These are phyloP conservation scores for Epizoanthus ramosus DNA, from an alignment of 92 coral and sea anemone genomes.

Conservation along the genomic window DNA sequence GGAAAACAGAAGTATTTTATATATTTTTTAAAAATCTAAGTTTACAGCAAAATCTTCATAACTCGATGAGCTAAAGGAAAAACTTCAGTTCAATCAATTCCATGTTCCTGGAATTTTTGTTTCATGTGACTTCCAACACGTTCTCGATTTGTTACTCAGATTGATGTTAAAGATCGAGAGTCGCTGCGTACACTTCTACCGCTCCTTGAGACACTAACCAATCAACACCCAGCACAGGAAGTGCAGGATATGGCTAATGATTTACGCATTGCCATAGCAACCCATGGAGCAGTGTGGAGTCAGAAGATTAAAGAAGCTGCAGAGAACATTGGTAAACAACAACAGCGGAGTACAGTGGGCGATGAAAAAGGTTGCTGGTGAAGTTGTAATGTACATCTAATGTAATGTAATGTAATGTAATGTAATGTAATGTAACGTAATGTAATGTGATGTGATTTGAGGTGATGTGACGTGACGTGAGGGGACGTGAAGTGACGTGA, in stretches of 20 bases:
- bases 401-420: too few relatives aligned
- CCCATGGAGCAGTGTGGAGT: conserved; percentile 89
- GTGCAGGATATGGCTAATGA: conserved; percentile 86
- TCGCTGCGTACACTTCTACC: conserved; percentile 71
- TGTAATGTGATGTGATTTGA: too few relatives aligned
- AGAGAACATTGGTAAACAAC: conserved; percentile 53
- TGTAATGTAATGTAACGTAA: too few relatives aligned
- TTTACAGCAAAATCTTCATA: too few relatives aligned
- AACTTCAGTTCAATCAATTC: too few relatives aligned
- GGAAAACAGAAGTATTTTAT: too few relatives aligned
- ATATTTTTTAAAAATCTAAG: too few relatives aligned
- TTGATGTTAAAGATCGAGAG: conserved; percentile 58
- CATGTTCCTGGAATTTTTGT: too few relatives aligned
- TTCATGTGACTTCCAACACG: too few relatives aligned
- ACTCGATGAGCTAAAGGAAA: too few relatives aligned
- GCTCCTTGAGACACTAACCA: conserved; percentile 66
- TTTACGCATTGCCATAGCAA: conserved; percentile 87
- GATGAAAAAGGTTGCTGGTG: background rate
- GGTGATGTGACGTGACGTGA: too few relatives aligned
- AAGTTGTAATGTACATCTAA: background rate
- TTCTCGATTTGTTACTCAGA: conserved; percentile 36
- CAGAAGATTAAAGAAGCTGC: conserved; percentile 70
- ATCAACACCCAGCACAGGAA: conserved; percentile 59
- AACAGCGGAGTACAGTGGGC: background rate
- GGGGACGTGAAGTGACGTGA: too few relatives aligned